Percentiles rank a stretch among this genome's conserved stretches.
Evolutionary conservation across 2,888 invertebrate genomes (phyloP).

Genomic region (Himalopsyche tibetana): DNA sequence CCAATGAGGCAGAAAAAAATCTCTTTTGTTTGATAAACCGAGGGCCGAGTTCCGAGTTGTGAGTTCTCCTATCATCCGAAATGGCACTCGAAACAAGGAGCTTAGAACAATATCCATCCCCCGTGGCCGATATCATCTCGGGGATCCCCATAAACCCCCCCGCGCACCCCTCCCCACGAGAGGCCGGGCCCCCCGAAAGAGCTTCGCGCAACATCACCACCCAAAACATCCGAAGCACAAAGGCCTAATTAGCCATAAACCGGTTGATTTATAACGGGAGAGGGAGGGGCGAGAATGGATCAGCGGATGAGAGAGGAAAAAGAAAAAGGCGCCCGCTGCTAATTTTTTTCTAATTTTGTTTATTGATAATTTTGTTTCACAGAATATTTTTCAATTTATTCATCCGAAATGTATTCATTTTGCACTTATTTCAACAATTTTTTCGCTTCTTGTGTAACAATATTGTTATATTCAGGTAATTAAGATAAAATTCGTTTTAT

Average conservation of each 20-base stretch:
- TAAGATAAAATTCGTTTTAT: too few relatives aligned
- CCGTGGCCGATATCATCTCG: conserved; percentile 63
- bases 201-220: conserved; percentile 56
- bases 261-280: conserved; percentile 80
- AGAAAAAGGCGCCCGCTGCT: conserved; percentile 59
- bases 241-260: conserved; percentile 81
- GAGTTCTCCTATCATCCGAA: conserved; percentile 64
- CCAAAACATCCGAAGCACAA: conserved; percentile 68
- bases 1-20: conserved; percentile 62
- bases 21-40: conserved; percentile 45
- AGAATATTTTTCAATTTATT: neutral
- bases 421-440: neutral
- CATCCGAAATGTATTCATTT: neutral
- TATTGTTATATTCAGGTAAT: too few relatives aligned
- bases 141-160: conserved; percentile 54
- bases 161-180: conserved; percentile 51
- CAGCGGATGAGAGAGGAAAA: conserved; percentile 65
- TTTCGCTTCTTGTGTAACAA: neutral
- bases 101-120: conserved; percentile 64
- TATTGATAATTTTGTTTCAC: conserved; percentile 22
- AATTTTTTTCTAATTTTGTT: conserved; percentile 34
- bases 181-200: conserved; percentile 35
- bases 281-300: conserved; percentile 65
- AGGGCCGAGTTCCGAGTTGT: conserved; percentile 28
- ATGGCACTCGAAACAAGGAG: conserved; percentile 65